Percentiles rank a stretch among this genome's conserved stretches.
These are phyloP conservation scores for Channallabes apus DNA, from an alignment of 2,797 vertebrate species.

Conservation along the genomic window DNA sequence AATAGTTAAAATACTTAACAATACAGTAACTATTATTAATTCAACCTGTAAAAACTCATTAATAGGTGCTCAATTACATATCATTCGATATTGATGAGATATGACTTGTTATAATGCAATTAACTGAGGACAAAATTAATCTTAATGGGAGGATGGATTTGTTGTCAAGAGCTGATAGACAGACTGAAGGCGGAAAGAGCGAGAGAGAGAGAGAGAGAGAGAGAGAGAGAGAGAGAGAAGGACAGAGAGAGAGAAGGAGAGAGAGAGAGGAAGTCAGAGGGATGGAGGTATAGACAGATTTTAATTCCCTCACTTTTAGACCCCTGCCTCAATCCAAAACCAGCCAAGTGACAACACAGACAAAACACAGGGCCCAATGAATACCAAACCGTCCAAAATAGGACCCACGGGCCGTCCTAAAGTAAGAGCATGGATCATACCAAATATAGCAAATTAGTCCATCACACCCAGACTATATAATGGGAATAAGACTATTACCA, in stretches of 20 bases:
- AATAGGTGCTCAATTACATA: neutral
- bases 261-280: slow-evolving; percentile 46
- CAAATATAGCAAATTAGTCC: slow-evolving; percentile 58
- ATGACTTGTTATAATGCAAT: slow-evolving; percentile 14
- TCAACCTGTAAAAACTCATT: neutral
- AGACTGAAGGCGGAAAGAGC: slow-evolving; percentile 31
- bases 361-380: slow-evolving; percentile 60
- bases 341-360: slow-evolving; percentile 67
- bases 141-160: slow-evolving; percentile 40
- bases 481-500: neutral
- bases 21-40: neutral
- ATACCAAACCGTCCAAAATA: slow-evolving; percentile 60
- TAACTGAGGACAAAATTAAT: slow-evolving; percentile 29
- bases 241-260: slow-evolving; percentile 11
- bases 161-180: slow-evolving; percentile 44
- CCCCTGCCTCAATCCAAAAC: slow-evolving; percentile 57
- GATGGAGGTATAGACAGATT: slow-evolving; percentile 55
- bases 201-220: neutral
- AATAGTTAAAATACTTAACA: no score
- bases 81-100: neutral
- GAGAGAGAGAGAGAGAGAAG: neutral
- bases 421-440: slow-evolving; percentile 51
- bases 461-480: slow-evolving; percentile 22
- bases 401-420: slow-evolving; percentile 48
- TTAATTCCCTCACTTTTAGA: slow-evolving; percentile 53